A percentile compares a stretch with the other conserved stretches of the same genome.
phyloP scores from a whole-genome alignment of 1,140 invertebrate genomes.

The Cherax quadricarinatus region DNA sequence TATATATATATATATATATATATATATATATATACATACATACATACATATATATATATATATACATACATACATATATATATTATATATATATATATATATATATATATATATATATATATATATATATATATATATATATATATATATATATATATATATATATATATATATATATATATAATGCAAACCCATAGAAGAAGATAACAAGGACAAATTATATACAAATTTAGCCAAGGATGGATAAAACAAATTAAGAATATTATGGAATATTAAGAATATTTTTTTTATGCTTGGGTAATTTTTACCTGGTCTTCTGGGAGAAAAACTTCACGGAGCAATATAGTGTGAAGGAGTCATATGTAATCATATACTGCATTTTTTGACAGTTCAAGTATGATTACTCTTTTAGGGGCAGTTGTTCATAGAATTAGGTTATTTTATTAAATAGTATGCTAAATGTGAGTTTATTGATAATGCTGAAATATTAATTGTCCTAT shows the following conservation, averaged over 20 bases:
- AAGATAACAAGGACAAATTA: too few relatives aligned
- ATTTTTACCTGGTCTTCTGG: not conserved
- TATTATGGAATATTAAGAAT: not conserved
- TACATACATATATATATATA: too few relatives aligned
- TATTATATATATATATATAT: too few relatives aligned
- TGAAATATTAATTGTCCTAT: conserved; percentile 48
- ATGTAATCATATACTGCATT: conserved; percentile 25
- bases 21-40: too few relatives aligned
- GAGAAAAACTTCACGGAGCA: conserved; percentile 12
- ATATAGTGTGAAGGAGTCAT: conserved; percentile 19
- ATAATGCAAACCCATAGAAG: too few relatives aligned
- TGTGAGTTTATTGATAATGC: conserved; percentile 52
- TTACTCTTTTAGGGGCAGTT: conserved; percentile 40
- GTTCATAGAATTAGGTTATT: conserved; percentile 50
- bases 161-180: too few relatives aligned
- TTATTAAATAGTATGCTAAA: conserved; percentile 46
- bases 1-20: not conserved
- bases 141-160: not conserved
- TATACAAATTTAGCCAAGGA: not conserved
- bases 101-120: not conserved
- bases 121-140: too few relatives aligned
- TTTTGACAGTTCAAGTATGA: conserved; percentile 34
- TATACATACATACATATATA: too few relatives aligned
- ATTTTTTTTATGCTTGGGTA: conserved; percentile 24
- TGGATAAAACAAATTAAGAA: not conserved